Base-by-base conservation (phyloP, 2,888 invertebrate genomes). In the Aphodius granarius region DNA sequence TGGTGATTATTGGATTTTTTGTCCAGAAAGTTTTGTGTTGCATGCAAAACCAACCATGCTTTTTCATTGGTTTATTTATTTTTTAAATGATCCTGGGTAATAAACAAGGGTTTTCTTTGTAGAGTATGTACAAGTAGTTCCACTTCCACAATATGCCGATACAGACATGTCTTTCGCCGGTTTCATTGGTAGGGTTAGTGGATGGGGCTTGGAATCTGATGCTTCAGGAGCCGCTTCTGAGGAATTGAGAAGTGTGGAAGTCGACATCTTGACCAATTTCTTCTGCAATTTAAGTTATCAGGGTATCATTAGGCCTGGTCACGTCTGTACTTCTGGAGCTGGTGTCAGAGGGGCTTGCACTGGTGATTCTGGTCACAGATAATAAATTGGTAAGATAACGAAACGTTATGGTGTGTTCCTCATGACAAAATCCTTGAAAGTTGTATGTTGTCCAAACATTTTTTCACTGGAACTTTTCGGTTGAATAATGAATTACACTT, bases 281-380 rank as follows among this genome's bases (percentile, higher is more conserved):
- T 66, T 43, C n/a, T 90, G 90, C 80, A 88, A 89, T 79, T 81
- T 81, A 3, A 85, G 85, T 72, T 89, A 86, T 79, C 82, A 85
- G 0, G 83, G 88, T 3, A 75, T 81, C 0, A 84, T 90, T 21
- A 84, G 86, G 18, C 82, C 81, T 5, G 86, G 86, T 71, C 89
- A 90, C 78, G 80, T 90, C 6, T 90, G 90, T 78, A 88, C 88
- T 43, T 83, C 84, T 18, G 90, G 89, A 0, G 76, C 80, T 0
- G 84, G 84, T 0, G 84, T 86, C 0, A 86, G 85, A 16, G 88
- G 89, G 0, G 88, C 89, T 1, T 90, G 90, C 78, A 88, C 86
- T 43, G 89, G 89, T 0, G 89, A 89, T 77, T 88, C 88, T n/a
- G 72, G 76, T 77, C 66, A 15, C 68, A 0, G 68, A 73, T 13